phyloP scores from a whole-genome alignment of 2,888 invertebrate species.

The Philhelius pedissequus region DNA sequence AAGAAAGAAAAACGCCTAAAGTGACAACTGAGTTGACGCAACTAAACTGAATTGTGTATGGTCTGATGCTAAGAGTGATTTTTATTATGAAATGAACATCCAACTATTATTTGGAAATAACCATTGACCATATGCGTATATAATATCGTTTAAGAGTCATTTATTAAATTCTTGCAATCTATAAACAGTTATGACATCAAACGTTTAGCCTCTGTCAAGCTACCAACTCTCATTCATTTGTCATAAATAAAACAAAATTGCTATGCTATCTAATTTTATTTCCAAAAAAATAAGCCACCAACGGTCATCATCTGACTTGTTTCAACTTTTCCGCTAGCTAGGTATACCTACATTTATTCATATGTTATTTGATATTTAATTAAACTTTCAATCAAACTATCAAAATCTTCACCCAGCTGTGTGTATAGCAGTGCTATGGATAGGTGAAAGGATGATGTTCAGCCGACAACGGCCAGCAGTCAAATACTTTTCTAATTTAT shows the following conservation, averaged over 20 bases:
- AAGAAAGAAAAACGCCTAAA: too few relatives aligned
- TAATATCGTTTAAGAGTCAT: constrained; percentile 6
- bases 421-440: background rate
- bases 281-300: background rate
- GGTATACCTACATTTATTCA: background rate
- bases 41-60: too few relatives aligned
- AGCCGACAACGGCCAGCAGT: constrained; percentile 38
- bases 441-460: constrained; percentile 66
- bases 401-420: constrained; percentile 34
- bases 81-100: background rate
- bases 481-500: constrained; percentile 58
- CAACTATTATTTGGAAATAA: background rate
- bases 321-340: constrained; percentile 13
- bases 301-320: constrained; percentile 1
- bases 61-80: background rate
- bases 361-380: constrained; percentile 45
- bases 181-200: constrained; percentile 53
- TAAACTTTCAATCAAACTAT: constrained; percentile 63
- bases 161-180: constrained; percentile 15
- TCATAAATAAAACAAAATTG: constrained; percentile 22
- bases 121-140: constrained; percentile 1
- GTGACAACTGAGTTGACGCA: too few relatives aligned
- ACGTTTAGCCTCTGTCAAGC: constrained; percentile 58
- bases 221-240: constrained; percentile 44
- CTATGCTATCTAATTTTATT: constrained; percentile 2